These are phyloP conservation scores for Turritopsis dohrnii DNA, from an alignment of 30 jellyfish, hydroid and myxozoan species.

Conservation along the genomic window DNA sequence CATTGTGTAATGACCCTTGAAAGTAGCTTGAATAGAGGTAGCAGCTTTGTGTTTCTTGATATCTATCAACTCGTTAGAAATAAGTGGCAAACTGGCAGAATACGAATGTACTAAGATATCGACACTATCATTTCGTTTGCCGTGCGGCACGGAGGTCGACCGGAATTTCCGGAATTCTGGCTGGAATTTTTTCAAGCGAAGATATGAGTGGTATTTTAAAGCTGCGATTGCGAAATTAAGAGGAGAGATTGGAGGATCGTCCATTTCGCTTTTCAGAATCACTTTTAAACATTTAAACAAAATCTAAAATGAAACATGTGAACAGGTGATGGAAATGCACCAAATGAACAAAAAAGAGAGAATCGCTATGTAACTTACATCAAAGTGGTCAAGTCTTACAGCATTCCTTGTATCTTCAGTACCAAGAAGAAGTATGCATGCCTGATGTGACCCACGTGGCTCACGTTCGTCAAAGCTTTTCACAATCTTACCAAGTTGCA, in stretches of 20 bases:
- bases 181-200: conserved; percentile 40
- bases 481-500: conserved; percentile 38
- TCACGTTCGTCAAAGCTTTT: conserved; percentile 42
- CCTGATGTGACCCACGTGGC: not conserved
- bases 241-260: conserved; percentile 16
- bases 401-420: conserved; percentile 42
- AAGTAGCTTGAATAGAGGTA: conserved; percentile 50
- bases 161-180: not conserved
- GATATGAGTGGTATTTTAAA: conserved; percentile 41
- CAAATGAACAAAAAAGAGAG: not conserved
- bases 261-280: conserved; percentile 14
- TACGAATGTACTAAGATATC: not conserved
- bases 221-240: conserved; percentile 57
- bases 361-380: conserved; percentile 22
- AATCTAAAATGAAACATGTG: conserved; percentile 6
- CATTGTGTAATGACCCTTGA: conserved; percentile 48
- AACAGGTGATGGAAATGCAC: not conserved
- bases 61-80: not conserved
- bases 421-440: conserved; percentile 35
- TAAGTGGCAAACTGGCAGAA: conserved; percentile 15
- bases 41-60: conserved; percentile 47
- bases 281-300: conserved; percentile 11
- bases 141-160: not conserved
- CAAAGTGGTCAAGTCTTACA: conserved; percentile 47
- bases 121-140: not conserved